Evolutionary conservation across 2,113 vertebrate genomes (phyloP).

Genomic region (Ammospiza caudacuta): DNA sequence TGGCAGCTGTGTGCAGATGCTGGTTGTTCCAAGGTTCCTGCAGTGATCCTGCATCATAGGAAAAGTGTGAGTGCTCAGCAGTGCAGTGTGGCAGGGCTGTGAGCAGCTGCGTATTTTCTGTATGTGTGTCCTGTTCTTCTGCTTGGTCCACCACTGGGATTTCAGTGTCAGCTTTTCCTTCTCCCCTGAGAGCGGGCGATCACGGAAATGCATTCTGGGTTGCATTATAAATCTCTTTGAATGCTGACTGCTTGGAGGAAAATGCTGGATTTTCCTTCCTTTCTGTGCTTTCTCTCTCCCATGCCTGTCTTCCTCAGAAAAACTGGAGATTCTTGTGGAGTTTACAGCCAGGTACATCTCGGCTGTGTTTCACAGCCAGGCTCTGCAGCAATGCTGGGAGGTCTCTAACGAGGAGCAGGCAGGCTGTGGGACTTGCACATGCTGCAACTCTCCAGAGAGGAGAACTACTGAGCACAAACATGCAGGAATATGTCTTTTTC

Average conservation of each 20-base stretch:
- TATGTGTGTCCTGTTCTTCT: background rate
- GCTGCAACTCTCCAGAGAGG: background rate
- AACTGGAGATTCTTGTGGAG: background rate
- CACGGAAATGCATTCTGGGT: background rate
- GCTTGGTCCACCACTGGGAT: background rate
- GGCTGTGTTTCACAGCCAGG: background rate
- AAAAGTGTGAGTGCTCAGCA: background rate
- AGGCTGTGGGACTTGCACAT: background rate
- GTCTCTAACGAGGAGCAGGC: background rate
- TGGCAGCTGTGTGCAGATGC: background rate
- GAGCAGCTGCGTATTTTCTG: background rate
- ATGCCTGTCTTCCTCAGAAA: background rate
- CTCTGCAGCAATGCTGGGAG: background rate
- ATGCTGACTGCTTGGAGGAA: background rate
- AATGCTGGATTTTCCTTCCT: background rate
- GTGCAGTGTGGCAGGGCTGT: background rate
- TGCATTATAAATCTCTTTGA: background rate
- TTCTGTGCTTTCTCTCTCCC: background rate
- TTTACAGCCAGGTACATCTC: background rate
- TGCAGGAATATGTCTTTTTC: constrained; percentile 14
- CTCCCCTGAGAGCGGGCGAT: background rate
- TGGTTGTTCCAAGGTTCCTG: background rate
- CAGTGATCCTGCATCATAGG: background rate
- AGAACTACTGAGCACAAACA: background rate
- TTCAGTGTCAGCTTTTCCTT: background rate